Conservation (phyloP, 2,888 invertebrate species). For the Sthenelais limicola region DNA sequence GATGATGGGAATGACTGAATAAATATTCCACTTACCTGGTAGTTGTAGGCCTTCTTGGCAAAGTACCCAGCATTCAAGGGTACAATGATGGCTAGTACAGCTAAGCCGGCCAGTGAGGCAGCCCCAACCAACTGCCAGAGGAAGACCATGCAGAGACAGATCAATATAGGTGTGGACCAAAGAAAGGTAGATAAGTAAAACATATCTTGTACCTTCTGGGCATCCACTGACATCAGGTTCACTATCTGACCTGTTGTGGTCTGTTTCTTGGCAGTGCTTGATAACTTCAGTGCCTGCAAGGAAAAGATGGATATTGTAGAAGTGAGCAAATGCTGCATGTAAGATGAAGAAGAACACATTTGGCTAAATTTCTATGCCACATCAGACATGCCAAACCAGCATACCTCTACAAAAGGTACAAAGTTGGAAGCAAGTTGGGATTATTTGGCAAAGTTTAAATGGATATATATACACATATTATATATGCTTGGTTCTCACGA, state of each 20-base stretch:
- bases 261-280: slow-evolving; percentile 85
- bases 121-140: slow-evolving; percentile 42
- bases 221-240: slow-evolving; percentile 44
- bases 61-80: slow-evolving; percentile 90
- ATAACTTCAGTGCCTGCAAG: slow-evolving; percentile 36
- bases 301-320: not conserved
- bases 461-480: too few species aligned
- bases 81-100: slow-evolving; percentile 84
- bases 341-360: too few species aligned
- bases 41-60: slow-evolving; percentile 48
- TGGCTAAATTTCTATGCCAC: too few species aligned
- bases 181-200: slow-evolving; percentile 11
- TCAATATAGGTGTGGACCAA: slow-evolving; percentile 30
- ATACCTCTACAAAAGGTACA: too few species aligned
- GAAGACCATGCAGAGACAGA: slow-evolving; percentile 31
- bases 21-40: too few species aligned
- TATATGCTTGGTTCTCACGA: too few species aligned
- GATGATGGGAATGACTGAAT: too few species aligned
- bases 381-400: too few species aligned
- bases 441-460: too few species aligned
- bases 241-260: slow-evolving; percentile 77
- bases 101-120: slow-evolving; percentile 83
- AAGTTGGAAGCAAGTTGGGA: too few species aligned
- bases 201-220: slow-evolving; percentile 45
- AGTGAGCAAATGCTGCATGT: too few species aligned